Evolutionary conservation across 2,888 invertebrate genomes (phyloP).

Genomic region (Rhopalosiphum nymphaeae): DNA sequence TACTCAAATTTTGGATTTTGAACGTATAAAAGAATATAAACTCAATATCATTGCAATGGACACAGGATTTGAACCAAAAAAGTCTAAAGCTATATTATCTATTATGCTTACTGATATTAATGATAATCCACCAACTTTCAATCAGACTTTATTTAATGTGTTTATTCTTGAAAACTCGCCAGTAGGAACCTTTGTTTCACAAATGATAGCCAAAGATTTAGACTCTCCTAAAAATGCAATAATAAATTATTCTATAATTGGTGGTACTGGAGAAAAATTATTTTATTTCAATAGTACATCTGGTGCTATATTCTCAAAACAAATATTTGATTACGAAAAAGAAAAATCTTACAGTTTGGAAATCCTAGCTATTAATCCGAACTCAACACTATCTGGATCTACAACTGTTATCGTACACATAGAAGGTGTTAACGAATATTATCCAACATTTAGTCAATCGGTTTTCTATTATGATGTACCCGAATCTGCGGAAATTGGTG

Average conservation of each 20-base stretch:
- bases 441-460: conserved; percentile 88
- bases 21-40: conserved; percentile 85
- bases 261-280: conserved; percentile 80
- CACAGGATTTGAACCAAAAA: conserved; percentile 83
- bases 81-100: conserved; percentile 84
- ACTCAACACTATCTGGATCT: conserved; percentile 82
- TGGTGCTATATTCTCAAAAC: conserved; percentile 82
- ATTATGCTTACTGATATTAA: conserved; percentile 93
- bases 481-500: conserved; percentile 89
- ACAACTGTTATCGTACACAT: conserved; percentile 82
- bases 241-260: conserved; percentile 85
- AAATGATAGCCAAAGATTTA: conserved; percentile 83
- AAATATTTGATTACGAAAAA: conserved; percentile 90
- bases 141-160: conserved; percentile 82
- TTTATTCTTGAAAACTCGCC: conserved; percentile 87
- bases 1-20: conserved; percentile 86
- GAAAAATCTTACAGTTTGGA: conserved; percentile 80
- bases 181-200: conserved; percentile 80
- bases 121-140: conserved; percentile 91
- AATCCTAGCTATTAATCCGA: conserved; percentile 88
- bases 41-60: conserved; percentile 91
- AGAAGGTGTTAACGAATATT: conserved; percentile 89
- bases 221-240: conserved; percentile 91
- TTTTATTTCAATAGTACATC: conserved; percentile 84
- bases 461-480: conserved; percentile 94